A percentile compares a stretch with the other conserved stretches of the same genome.
phyloP scores from a whole-genome alignment of 2,888 invertebrate genomes.

The Erynnis tages region DNA sequence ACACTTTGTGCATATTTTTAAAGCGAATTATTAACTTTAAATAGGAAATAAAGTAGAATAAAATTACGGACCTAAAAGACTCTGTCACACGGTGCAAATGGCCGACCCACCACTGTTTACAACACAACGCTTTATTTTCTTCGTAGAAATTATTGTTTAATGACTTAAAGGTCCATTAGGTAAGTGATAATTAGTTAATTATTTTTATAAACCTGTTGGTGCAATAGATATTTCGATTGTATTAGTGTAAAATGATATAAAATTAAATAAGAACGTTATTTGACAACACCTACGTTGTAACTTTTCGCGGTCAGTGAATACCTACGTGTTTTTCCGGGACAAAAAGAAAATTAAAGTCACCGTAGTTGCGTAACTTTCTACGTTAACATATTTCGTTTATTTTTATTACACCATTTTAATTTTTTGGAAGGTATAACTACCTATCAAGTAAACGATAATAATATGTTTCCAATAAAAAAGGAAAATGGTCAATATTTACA shows the following conservation, averaged over 20 bases:
- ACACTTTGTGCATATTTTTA: conserved; percentile 71
- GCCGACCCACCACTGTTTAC: conserved; percentile 86
- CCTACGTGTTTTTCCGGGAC: conserved; percentile 22
- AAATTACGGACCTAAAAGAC: conserved; percentile 81
- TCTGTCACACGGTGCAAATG: conserved; percentile 87
- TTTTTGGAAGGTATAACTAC: no score
- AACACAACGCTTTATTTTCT: conserved; percentile 65
- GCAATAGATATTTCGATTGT: not conserved
- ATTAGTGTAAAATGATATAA: not conserved
- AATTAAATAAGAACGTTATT: conserved; percentile 29
- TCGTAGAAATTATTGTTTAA: conserved; percentile 43
- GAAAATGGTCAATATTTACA: conserved; percentile 53
- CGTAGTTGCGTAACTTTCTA: conserved; percentile 14
- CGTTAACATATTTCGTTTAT: not conserved
- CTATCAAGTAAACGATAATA: conserved; percentile 27
- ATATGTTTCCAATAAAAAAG: conserved; percentile 62
- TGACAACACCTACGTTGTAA: conserved; percentile 10
- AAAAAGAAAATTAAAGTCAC: conserved; percentile 11
- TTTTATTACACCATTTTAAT: conserved; percentile 27
- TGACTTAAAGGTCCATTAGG: conserved; percentile 42
- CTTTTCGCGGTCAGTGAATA: conserved; percentile 19
- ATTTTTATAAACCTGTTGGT: conserved; percentile 41
- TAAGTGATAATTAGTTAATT: conserved; percentile 50
- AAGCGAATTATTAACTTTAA: conserved; percentile 68
- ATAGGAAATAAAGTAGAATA: conserved; percentile 61